A percentile compares a stretch with the other conserved stretches of the same genome.
phyloP scores from a whole-genome alignment of 1,140 invertebrate genomes.

The Drosophila mauritiana region DNA sequence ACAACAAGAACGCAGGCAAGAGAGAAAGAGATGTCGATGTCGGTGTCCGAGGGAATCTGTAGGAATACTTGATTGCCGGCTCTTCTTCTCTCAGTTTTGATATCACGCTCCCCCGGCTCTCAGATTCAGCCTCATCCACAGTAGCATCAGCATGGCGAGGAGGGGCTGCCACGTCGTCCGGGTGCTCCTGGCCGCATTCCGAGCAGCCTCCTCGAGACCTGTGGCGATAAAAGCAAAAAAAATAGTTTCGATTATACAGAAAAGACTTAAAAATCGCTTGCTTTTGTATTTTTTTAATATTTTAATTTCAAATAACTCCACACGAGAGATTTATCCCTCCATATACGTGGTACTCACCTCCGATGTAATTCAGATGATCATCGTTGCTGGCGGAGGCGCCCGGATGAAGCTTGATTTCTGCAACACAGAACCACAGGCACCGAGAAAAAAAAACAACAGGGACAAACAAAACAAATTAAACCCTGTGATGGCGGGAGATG shows the following conservation, averaged over 20 bases:
- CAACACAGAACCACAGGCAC: slow-evolving; percentile 28
- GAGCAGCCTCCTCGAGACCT: slow-evolving; percentile 68
- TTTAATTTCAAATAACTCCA: neutral
- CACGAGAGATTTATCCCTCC: neutral
- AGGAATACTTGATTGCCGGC: slow-evolving; percentile 80
- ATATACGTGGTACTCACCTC: slow-evolving; percentile 57
- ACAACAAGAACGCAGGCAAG: slow-evolving; percentile 39
- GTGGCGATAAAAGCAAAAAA: neutral
- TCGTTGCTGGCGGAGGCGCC: slow-evolving; percentile 78
- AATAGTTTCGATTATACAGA: neutral
- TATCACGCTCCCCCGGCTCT: slow-evolving; percentile 64
- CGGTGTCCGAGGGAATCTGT: slow-evolving; percentile 61
- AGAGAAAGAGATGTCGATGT: slow-evolving; percentile 37
- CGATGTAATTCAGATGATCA: slow-evolving; percentile 80
- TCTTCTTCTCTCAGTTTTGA: slow-evolving; percentile 67
- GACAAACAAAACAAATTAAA: slow-evolving; percentile 36
- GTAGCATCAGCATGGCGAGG: slow-evolving; percentile 20
- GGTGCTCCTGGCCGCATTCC: slow-evolving; percentile 42
- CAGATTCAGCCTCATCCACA: slow-evolving; percentile 30
- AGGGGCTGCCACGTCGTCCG: slow-evolving; percentile 27
- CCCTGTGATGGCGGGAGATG: slow-evolving; percentile 9
- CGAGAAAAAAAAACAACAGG: neutral
- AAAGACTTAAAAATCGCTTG: slow-evolving; percentile 1
- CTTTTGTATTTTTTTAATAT: neutral
- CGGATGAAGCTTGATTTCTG: slow-evolving; percentile 84